These are phyloP conservation scores for Pomacea maculata DNA, from an alignment of 1,140 invertebrate genomes.

Conservation along the genomic window DNA sequence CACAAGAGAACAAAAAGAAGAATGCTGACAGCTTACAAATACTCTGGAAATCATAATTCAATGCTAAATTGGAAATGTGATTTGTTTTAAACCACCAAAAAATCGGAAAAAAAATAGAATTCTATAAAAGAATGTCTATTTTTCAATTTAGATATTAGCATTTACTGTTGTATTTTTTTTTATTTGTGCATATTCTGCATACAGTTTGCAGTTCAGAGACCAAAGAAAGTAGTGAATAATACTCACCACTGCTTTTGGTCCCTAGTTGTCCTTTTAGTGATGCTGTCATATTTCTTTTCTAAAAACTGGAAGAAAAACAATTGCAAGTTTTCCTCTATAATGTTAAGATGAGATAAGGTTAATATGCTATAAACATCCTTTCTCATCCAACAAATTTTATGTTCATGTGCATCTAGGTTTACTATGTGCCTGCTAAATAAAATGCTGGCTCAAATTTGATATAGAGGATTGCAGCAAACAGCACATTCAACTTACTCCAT, in stretches of 20 bases:
- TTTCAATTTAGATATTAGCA: neutral
- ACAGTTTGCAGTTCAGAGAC: neutral
- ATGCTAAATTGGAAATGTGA: neutral
- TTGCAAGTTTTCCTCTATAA: neutral
- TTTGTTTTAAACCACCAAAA: neutral
- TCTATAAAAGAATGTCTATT: neutral
- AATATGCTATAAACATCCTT: neutral
- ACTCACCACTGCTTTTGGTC: conserved; percentile 32
- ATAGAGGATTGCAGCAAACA: neutral
- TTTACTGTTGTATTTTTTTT: neutral
- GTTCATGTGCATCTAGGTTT: neutral
- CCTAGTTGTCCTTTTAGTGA: conserved; percentile 32
- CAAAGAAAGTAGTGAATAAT: neutral
- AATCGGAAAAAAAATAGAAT: neutral
- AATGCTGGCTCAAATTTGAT: neutral
- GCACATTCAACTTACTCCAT: neutral
- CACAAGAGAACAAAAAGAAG: no score
- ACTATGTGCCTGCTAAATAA: no score
- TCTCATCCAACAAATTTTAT: neutral
- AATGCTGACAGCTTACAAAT: no score
- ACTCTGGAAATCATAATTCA: neutral
- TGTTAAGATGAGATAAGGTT: neutral
- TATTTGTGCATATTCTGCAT: neutral
- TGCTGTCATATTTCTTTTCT: conserved; percentile 5
- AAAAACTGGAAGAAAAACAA: neutral